These are phyloP conservation scores for Nasonia oneida DNA, from an alignment of 2,888 invertebrate species.

Conservation along the genomic window DNA sequence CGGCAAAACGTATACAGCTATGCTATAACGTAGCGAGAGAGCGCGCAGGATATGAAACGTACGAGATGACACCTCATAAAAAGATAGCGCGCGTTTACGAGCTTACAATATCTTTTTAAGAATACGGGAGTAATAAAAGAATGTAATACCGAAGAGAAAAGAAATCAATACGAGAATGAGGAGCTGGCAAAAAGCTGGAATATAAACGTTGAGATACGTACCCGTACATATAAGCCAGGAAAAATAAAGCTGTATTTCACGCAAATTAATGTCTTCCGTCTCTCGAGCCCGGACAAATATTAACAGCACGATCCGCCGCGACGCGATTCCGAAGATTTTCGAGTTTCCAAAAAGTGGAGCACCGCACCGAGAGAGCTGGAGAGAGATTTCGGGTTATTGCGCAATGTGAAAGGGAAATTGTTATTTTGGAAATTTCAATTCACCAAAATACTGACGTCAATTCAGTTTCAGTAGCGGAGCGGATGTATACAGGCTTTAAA, in stretches of 20 bases:
- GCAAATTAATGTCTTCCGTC: neutral
- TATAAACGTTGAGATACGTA: neutral
- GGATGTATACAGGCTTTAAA: neutral
- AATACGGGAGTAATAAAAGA: constrained; percentile 9
- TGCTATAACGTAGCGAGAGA: neutral
- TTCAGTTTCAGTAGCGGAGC: neutral
- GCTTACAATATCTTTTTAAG: constrained; percentile 33
- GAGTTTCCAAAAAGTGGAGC: neutral
- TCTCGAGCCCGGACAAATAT: neutral
- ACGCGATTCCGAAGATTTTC: neutral
- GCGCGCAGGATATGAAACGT: constrained; percentile 19
- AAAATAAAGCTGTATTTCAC: neutral
- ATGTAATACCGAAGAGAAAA: neutral
- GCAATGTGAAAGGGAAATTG: constrained; percentile 34
- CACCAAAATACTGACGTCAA: constrained; percentile 7
- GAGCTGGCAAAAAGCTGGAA: neutral
- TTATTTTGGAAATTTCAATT: constrained; percentile 25
- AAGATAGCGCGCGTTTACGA: constrained; percentile 37
- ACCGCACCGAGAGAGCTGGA: neutral
- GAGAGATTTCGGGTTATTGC: constrained; percentile 13
- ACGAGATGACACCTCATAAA: constrained; percentile 39
- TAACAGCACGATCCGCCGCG: neutral
- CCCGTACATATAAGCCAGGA: no score
- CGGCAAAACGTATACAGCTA: constrained; percentile 19
- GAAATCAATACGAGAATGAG: constrained; percentile 14